These are phyloP conservation scores for Trachemys scripta DNA, from an alignment of 2,113 vertebrate species.

Conservation along the genomic window DNA sequence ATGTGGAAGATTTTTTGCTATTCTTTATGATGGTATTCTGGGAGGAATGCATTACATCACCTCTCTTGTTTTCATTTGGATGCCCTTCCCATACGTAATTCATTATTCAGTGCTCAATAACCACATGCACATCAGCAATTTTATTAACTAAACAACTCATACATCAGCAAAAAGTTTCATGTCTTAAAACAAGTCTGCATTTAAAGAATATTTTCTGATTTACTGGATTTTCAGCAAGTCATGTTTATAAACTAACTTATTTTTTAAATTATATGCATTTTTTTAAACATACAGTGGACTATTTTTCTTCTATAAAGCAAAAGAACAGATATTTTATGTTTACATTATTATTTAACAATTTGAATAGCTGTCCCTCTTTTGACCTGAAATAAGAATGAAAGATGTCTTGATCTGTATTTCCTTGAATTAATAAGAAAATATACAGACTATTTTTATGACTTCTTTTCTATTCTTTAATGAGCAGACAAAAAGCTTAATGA, in stretches of 20 bases:
- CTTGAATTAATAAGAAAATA: neutral
- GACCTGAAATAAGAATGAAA: neutral
- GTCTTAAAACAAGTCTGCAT: neutral
- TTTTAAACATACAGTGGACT: neutral
- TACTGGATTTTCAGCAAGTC: neutral
- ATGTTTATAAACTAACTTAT: neutral
- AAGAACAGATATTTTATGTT: neutral
- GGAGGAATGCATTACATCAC: constrained; percentile 26
- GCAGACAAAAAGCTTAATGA: neutral
- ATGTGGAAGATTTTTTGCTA: neutral
- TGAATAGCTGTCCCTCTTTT: neutral
- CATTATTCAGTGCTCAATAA: neutral
- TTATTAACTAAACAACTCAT: neutral
- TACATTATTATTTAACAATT: neutral
- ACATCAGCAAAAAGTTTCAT: neutral
- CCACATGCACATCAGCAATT: neutral
- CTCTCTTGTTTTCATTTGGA: constrained; percentile 6
- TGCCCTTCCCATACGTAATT: neutral
- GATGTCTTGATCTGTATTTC: neutral
- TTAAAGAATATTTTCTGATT: neutral
- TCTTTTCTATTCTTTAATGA: neutral
- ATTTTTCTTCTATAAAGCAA: neutral
- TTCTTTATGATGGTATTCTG: constrained; percentile 29
- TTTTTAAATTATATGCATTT: neutral
- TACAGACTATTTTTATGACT: neutral